Conservation (phyloP, 2,888 invertebrate genomes). For the Drosophila anomalata region DNA sequence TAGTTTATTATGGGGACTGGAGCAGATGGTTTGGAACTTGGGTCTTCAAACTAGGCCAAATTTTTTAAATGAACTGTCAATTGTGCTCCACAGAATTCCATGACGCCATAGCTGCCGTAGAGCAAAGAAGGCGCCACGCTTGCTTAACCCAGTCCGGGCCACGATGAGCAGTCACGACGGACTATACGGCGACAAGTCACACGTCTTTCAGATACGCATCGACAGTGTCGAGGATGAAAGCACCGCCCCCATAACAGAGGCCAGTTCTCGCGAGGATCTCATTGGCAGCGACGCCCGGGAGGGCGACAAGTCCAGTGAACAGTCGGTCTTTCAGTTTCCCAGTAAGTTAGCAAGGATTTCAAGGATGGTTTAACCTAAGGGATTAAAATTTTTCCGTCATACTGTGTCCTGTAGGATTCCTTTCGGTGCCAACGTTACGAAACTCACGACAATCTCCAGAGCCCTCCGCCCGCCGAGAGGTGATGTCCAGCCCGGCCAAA, state of each 20-base stretch:
- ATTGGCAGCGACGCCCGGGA: conserved; percentile 64
- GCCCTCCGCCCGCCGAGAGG: conserved; percentile 68
- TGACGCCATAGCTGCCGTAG: conserved; percentile 31
- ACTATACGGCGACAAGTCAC: conserved; percentile 49
- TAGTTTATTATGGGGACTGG: conserved; percentile 56
- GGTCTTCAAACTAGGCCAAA: conserved; percentile 48
- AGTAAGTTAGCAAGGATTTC: conserved; percentile 40
- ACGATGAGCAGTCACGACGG: conserved; percentile 58
- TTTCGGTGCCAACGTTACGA: conserved; percentile 81
- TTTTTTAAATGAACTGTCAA: conserved; percentile 34
- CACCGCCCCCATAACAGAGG: conserved; percentile 74
- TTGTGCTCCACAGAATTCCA: conserved; percentile 26
- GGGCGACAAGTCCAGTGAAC: conserved; percentile 44
- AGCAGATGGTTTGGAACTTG: conserved; percentile 45
- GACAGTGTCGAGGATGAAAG: conserved; percentile 78
- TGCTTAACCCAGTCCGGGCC: conserved; percentile 8
- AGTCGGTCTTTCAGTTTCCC: conserved; percentile 67
- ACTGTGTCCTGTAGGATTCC: conserved; percentile 67
- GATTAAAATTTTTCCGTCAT: neutral
- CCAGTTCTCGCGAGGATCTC: conserved; percentile 81
- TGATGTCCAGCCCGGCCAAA: conserved; percentile 83
- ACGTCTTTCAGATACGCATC: conserved; percentile 72
- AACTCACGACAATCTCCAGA: conserved; percentile 61
- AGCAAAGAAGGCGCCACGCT: conserved; percentile 9
- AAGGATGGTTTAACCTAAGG: neutral